These are phyloP conservation scores for Chymomyza caudatula DNA, from an alignment of 2,888 invertebrate genomes.

Conservation along the genomic window DNA sequence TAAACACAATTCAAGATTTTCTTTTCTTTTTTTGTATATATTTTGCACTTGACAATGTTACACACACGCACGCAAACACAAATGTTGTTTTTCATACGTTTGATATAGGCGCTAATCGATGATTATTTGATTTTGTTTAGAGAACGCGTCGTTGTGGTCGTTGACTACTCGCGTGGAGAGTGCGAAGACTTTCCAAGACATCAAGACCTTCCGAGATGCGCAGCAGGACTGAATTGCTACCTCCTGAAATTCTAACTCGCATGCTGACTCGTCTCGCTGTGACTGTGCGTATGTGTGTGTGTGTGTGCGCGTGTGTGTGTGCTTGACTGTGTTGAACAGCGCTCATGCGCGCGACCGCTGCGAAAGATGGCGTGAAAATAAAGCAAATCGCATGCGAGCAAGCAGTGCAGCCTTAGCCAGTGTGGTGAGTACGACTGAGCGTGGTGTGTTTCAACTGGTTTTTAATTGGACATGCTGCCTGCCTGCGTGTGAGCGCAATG, in stretches of 20 bases:
- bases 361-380: not conserved
- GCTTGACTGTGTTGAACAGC: slow-evolving; percentile 2
- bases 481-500: slow-evolving; percentile 12
- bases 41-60: not conserved
- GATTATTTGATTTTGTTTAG: not conserved
- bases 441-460: slow-evolving; percentile 26
- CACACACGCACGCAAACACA: not conserved
- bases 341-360: not conserved
- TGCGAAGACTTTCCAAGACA: not conserved
- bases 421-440: slow-evolving; percentile 13
- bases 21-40: slow-evolving; percentile 10
- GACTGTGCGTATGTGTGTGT: not conserved
- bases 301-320: slow-evolving; percentile 4
- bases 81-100: not conserved
- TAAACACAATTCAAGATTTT: not conserved
- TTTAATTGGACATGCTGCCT: slow-evolving; percentile 10
- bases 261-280: slow-evolving; percentile 23
- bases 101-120: not conserved
- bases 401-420: slow-evolving; percentile 7
- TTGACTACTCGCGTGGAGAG: not conserved
- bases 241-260: slow-evolving; percentile 74
- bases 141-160: not conserved
- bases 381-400: not conserved
- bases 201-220: slow-evolving; percentile 76
- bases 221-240: slow-evolving; percentile 78